These are phyloP conservation scores for Pygathrix nemaeus DNA, from an alignment of 2,113 vertebrate species.

Conservation along the genomic window DNA sequence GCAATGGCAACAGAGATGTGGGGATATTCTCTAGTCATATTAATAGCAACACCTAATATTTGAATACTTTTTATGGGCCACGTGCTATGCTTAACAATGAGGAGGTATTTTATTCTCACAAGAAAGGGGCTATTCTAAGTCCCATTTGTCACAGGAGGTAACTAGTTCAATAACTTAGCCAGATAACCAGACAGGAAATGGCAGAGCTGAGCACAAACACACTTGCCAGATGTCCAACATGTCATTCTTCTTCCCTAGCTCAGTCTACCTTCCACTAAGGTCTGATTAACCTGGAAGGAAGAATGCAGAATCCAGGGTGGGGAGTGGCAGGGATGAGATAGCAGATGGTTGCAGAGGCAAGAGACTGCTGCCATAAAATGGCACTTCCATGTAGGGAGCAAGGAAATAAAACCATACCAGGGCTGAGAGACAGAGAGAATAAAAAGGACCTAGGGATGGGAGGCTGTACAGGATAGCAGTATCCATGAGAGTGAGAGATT, in stretches of 20 bases:
- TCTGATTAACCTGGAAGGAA: neutral
- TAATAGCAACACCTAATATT: neutral
- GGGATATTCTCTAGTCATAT: neutral
- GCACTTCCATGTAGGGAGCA: neutral
- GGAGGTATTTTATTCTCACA: conserved; percentile 23
- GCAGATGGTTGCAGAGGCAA: neutral
- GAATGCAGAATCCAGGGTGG: neutral
- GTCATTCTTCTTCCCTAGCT: neutral
- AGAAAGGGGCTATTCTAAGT: conserved; percentile 1
- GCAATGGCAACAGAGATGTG: neutral
- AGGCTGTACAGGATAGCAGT: neutral
- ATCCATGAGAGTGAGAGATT: neutral
- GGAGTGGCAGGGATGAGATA: neutral
- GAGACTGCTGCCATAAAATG: neutral
- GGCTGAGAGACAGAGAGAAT: neutral
- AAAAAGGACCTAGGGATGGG: neutral
- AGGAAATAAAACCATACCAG: neutral
- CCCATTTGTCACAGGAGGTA: neutral
- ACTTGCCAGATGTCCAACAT: neutral
- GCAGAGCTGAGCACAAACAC: neutral
- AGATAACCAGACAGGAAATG: conserved; percentile 14
- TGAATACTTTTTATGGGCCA: conserved; percentile 9
- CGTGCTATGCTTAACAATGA: neutral
- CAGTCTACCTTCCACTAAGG: neutral
- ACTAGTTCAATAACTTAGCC: neutral